A percentile compares a stretch with the other conserved stretches of the same genome.
These are phyloP conservation scores for Danio jaintianensis DNA, from an alignment of 2,797 vertebrate genomes.

Conservation along the genomic window DNA sequence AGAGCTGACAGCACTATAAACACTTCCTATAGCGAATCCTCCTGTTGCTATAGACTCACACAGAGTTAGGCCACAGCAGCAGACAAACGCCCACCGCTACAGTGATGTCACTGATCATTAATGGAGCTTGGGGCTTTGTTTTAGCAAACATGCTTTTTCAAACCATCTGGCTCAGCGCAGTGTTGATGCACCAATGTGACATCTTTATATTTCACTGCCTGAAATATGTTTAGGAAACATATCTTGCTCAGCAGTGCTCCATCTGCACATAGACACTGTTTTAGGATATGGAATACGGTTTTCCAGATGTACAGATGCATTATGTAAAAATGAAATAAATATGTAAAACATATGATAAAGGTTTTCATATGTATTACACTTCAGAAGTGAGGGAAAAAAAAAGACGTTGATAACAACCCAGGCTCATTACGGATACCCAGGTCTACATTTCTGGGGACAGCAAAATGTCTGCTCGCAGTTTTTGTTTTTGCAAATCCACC, in stretches of 20 bases:
- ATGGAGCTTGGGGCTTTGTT: slow-evolving; percentile 50
- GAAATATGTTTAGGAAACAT: slow-evolving; percentile 41
- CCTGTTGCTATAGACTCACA: slow-evolving; percentile 9
- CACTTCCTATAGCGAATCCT: slow-evolving; percentile 23
- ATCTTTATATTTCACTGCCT: slow-evolving; percentile 42
- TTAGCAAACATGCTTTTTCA: slow-evolving; percentile 44
- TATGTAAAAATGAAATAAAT: neutral
- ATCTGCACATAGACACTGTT: slow-evolving; percentile 9
- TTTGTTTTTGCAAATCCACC: no score
- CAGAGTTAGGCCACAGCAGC: slow-evolving; percentile 15
- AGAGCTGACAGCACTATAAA: slow-evolving; percentile 31
- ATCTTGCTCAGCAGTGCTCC: slow-evolving; percentile 22
- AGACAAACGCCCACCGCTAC: slow-evolving; percentile 21
- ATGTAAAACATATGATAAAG: neutral
- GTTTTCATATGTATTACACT: neutral
- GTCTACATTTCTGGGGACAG: no score
- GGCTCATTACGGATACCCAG: no score
- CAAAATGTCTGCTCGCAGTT: no score
- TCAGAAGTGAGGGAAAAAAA: neutral
- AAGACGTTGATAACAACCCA: no score
- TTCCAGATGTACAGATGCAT: slow-evolving; percentile 10
- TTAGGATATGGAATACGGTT: neutral
- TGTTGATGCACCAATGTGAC: slow-evolving; percentile 38
- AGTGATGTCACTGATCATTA: slow-evolving; percentile 43
- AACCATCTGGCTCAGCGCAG: slow-evolving; percentile 54